Evolutionary conservation across 2,113 vertebrate species (phyloP).

Genomic region (Mesitornis unicolor): DNA sequence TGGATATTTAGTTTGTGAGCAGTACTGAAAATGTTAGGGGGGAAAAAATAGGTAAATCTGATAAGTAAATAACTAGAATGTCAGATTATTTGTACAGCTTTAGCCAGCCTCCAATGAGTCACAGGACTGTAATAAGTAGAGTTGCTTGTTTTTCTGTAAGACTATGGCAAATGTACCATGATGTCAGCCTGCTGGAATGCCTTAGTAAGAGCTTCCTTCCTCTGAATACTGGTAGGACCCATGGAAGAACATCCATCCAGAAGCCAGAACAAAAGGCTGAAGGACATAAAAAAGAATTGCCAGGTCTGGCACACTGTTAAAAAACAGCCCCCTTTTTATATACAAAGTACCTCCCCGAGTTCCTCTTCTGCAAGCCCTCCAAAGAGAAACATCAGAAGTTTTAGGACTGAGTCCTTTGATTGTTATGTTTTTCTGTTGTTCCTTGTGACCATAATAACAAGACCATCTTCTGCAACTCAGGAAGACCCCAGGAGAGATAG

Average conservation of each 20-base stretch:
- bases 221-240: background rate
- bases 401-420: background rate
- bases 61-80: background rate
- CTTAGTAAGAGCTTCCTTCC: constrained; percentile 57
- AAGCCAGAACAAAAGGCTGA: background rate
- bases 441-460: background rate
- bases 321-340: background rate
- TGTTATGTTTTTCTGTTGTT: background rate
- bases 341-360: background rate
- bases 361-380: background rate
- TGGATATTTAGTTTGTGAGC: background rate
- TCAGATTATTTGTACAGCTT: constrained; percentile 11
- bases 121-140: background rate
- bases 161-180: background rate
- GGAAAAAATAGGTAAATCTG: background rate
- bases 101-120: constrained; percentile 23
- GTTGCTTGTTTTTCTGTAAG: constrained; percentile 30
- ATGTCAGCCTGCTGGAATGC: constrained; percentile 47
- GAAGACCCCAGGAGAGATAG: background rate
- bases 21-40: background rate
- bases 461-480: background rate
- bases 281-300: background rate
- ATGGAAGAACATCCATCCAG: background rate
- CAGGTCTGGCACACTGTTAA: background rate
- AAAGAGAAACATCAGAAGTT: background rate